Evolutionary conservation across 2,113 vertebrate species (phyloP).

Genomic region (Choloepus hoffmanni): DNA sequence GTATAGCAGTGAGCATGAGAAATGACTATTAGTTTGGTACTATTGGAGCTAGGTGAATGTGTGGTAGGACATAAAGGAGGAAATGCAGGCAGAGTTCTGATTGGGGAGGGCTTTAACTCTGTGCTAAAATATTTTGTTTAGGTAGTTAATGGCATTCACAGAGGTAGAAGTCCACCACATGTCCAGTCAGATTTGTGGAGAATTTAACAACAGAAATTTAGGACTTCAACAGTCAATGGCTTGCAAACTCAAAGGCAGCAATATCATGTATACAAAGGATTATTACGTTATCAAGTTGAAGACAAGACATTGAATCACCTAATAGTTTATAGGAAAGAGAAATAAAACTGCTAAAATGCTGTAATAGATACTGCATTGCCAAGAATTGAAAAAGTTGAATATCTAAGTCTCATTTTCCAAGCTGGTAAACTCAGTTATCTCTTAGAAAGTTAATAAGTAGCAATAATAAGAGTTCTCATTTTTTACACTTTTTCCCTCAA

Average conservation of each 20-base stretch:
- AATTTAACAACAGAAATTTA: slow-evolving; percentile 53
- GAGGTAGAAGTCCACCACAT: not conserved
- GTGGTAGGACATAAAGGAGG: not conserved
- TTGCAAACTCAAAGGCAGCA: slow-evolving; percentile 65
- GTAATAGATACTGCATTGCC: not conserved
- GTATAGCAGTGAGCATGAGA: not conserved
- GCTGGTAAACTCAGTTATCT: slow-evolving; percentile 3
- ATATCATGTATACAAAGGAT: slow-evolving; percentile 36
- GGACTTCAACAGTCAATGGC: slow-evolving; percentile 9
- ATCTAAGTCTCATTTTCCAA: slow-evolving; percentile 46
- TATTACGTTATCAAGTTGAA: slow-evolving; percentile 56
- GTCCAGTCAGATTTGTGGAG: slow-evolving; percentile 30
- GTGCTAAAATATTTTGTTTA: not conserved
- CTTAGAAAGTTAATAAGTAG: slow-evolving; percentile 30
- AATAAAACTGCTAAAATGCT: slow-evolving; percentile 34
- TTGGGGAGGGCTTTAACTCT: not conserved
- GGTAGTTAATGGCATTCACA: not conserved
- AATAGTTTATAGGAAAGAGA: slow-evolving; percentile 27
- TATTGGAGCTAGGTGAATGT: not conserved
- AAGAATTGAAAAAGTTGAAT: slow-evolving; percentile 59
- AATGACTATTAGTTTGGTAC: slow-evolving; percentile 38
- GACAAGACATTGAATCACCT: slow-evolving; percentile 18
- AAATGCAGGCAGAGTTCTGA: slow-evolving; percentile 47
- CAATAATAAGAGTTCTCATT: not conserved
- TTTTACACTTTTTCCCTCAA: slow-evolving; percentile 18